Conservation (phyloP, 1,140 invertebrate genomes). For the Venustaconcha ellipsiformis region DNA sequence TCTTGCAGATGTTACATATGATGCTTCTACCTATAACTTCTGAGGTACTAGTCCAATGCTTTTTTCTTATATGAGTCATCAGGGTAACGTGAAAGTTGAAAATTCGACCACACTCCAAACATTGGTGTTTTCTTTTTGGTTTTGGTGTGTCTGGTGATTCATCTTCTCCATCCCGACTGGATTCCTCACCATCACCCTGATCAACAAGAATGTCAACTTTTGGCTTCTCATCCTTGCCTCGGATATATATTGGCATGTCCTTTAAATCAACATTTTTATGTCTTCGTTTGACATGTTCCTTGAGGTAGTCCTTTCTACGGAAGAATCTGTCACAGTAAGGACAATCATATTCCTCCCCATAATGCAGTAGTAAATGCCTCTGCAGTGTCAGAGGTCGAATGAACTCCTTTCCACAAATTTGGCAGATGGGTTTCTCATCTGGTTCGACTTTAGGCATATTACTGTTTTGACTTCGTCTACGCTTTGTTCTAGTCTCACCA, state of each 20-base stretch:
- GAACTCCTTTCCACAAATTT: constrained; percentile 23
- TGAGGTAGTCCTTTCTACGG: constrained; percentile 23
- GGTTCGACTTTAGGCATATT: background rate
- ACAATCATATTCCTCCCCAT: constrained; percentile 25
- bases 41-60: constrained; percentile 11
- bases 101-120: constrained; percentile 18
- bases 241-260: constrained; percentile 20
- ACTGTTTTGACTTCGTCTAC: too few species aligned
- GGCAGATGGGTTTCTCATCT: constrained; percentile 13
- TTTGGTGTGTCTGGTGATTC: constrained; percentile 2
- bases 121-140: background rate
- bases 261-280: constrained; percentile 21
- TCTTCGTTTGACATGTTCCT: constrained; percentile 11
- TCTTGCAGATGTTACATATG: constrained; percentile 19
- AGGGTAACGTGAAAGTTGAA: constrained; percentile 17
- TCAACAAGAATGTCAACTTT: constrained; percentile 4
- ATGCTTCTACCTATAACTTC: constrained; percentile 17
- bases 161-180: background rate
- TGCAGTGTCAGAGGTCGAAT: constrained; percentile 3
- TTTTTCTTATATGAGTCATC: constrained; percentile 15
- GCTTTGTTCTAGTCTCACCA: too few species aligned
- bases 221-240: constrained; percentile 10
- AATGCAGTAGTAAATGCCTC: constrained; percentile 21
- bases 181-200: background rate
- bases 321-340: constrained; percentile 27